Conservation (phyloP, 2,113 vertebrate genomes). For the Picathartes gymnocephalus region DNA sequence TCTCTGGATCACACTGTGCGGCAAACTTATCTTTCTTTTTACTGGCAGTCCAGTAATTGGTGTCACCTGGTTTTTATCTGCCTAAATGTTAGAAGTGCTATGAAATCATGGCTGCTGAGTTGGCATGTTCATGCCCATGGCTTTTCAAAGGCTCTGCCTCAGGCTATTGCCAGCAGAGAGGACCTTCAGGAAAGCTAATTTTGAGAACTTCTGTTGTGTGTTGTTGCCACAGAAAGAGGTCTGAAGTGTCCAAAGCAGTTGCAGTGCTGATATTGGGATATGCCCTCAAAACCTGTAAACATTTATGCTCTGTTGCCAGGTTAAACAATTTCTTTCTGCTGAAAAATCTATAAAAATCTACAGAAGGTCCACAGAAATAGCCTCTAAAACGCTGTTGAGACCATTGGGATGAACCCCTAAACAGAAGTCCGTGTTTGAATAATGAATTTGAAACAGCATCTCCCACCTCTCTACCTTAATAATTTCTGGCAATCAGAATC, state of each 20-base stretch:
- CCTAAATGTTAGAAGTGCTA: background rate
- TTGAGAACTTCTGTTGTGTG: background rate
- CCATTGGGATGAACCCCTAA: background rate
- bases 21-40: background rate
- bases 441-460: background rate
- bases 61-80: background rate
- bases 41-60: background rate
- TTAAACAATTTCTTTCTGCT: background rate
- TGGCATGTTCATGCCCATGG: background rate
- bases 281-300: fast-evolving
- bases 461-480: background rate
- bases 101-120: background rate
- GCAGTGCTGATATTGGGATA: background rate
- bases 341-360: background rate
- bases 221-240: background rate
- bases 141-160: background rate
- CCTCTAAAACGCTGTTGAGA: background rate
- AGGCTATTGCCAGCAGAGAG: background rate
- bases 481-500: background rate
- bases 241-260: background rate
- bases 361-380: background rate
- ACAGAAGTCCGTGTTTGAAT: background rate
- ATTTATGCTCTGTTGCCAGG: background rate
- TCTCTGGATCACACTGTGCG: background rate
- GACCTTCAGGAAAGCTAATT: background rate